These are phyloP conservation scores for Ceratitis capitata DNA, from an alignment of 1,140 invertebrate genomes.

Conservation along the genomic window DNA sequence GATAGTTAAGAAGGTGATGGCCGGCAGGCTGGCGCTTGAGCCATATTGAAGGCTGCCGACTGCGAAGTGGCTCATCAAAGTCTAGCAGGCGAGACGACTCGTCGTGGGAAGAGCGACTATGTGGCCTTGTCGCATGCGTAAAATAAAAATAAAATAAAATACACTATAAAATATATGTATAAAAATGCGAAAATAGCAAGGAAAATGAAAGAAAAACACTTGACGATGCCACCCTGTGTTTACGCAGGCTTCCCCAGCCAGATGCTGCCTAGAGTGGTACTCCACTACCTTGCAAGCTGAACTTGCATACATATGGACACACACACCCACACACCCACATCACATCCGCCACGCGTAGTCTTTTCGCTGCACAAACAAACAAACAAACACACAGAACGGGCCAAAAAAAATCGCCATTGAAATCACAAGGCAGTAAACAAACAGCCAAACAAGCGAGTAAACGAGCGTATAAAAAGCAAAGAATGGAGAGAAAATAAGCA, in stretches of 20 bases:
- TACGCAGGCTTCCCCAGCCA: background rate
- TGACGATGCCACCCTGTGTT: background rate
- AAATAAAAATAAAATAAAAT: background rate
- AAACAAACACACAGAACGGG: no score
- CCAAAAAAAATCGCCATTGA: no score
- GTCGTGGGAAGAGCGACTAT: background rate
- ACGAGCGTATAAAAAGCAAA: background rate
- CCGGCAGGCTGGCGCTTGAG: background rate
- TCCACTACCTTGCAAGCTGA: background rate
- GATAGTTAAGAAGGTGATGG: no score
- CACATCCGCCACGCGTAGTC: background rate
- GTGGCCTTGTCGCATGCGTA: background rate
- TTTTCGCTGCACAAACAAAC: background rate
- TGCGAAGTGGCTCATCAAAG: background rate
- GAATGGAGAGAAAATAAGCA: no score
- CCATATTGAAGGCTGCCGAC: background rate
- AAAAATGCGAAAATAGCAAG: background rate
- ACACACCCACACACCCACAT: background rate
- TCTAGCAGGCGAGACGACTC: background rate
- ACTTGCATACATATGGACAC: no score
- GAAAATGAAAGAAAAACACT: constrained; percentile 8
- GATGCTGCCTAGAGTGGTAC: no score
- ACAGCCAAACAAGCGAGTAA: background rate
- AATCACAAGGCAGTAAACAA: background rate
- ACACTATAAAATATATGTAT: background rate